phyloP scores from a whole-genome alignment of 2,888 invertebrate genomes.

The Chesias legatella region DNA sequence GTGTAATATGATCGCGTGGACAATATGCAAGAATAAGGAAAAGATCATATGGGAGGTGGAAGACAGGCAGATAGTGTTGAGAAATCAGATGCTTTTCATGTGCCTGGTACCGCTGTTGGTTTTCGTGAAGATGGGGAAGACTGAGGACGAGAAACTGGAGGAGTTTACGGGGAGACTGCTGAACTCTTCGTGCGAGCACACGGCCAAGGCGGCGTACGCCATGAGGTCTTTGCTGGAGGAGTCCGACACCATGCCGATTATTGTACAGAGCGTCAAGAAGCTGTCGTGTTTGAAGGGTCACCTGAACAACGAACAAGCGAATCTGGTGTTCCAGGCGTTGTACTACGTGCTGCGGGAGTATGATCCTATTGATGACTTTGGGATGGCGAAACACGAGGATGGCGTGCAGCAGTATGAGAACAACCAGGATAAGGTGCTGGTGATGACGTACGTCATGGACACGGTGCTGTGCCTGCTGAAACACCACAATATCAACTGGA shows the following conservation, averaged over 20 bases:
- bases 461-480: slow-evolving; percentile 83
- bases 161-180: slow-evolving; percentile 82
- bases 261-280: slow-evolving; percentile 77
- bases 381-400: slow-evolving; percentile 36
- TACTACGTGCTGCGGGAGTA: slow-evolving; percentile 82
- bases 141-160: slow-evolving; percentile 73
- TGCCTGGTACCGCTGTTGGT: slow-evolving; percentile 82
- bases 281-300: slow-evolving; percentile 79
- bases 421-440: slow-evolving; percentile 54
- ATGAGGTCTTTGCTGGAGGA: slow-evolving; percentile 78
- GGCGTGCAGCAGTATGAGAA: slow-evolving; percentile 40
- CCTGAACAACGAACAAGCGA: slow-evolving; percentile 81
- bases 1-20: slow-evolving; percentile 53
- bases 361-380: slow-evolving; percentile 45
- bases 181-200: slow-evolving; percentile 82
- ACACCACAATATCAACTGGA: slow-evolving; percentile 87
- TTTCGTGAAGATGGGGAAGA: slow-evolving; percentile 46
- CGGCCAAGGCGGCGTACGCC: slow-evolving; percentile 80
- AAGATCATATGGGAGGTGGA: slow-evolving; percentile 30
- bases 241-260: slow-evolving; percentile 61
- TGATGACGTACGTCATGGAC: slow-evolving; percentile 84
- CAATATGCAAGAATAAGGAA: slow-evolving; percentile 45
- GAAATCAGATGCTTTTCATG: slow-evolving; percentile 81
- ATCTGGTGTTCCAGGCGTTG: slow-evolving; percentile 82
- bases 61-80: slow-evolving; percentile 57